phyloP scores from a whole-genome alignment of 2,113 vertebrate species.

The Acrocephalus arundinaceus region DNA sequence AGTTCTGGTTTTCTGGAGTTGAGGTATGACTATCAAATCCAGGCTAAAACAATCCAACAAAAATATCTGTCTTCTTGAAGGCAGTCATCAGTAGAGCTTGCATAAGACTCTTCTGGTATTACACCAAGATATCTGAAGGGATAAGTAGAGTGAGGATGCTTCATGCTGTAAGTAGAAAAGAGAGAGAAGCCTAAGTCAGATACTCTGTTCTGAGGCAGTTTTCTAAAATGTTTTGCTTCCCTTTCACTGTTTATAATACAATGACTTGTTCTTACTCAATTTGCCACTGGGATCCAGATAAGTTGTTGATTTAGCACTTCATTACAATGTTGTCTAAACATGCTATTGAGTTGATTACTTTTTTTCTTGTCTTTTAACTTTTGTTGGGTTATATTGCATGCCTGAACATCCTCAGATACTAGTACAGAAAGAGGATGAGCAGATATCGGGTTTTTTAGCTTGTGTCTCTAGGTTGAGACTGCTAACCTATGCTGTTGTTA shows the following conservation, averaged over 20 bases:
- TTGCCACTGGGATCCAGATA: conserved; percentile 28
- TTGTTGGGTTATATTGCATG: background rate
- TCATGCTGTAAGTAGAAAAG: background rate
- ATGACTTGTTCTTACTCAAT: background rate
- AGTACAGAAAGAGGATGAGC: background rate
- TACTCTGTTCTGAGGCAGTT: background rate
- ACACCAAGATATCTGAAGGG: background rate
- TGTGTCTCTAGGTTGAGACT: background rate
- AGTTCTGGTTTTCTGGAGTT: background rate
- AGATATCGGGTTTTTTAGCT: background rate
- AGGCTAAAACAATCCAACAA: background rate
- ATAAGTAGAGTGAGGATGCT: background rate
- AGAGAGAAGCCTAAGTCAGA: background rate
- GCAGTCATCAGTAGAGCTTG: background rate
- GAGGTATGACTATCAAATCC: background rate
- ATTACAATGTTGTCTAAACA: conserved; percentile 41
- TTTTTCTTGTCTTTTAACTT: background rate
- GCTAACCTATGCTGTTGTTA: background rate
- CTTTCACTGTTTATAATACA: conserved; percentile 33
- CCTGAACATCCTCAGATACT: background rate
- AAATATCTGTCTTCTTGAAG: background rate
- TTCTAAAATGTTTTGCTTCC: conserved; percentile 27
- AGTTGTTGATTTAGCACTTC: conserved; percentile 34
- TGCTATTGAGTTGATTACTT: background rate
- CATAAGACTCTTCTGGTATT: background rate